Evolutionary conservation across 2,113 vertebrate species (phyloP), one percentile per base, ranked within the genome.

Genomic region (Chionomys nivalis): DNA sequence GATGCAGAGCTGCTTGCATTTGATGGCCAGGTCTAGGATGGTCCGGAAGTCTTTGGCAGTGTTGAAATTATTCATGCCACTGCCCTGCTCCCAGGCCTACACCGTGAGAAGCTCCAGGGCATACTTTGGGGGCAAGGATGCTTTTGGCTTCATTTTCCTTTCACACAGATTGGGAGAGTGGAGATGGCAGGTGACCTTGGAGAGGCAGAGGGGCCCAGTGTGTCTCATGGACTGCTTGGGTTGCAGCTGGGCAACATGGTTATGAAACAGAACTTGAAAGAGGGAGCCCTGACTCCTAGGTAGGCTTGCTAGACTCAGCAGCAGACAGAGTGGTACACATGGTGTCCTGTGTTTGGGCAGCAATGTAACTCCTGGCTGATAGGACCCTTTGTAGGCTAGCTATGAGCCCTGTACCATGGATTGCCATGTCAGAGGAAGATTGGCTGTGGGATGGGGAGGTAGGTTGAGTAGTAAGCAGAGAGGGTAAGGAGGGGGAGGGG

Each of bases 51-150:
- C 98, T 61, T 96, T 42, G 0, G 96, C 90, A 0, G 5, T 96
- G 63, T 89, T 0, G 0, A 98, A 98, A 2, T 70, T 24, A 1
- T 0, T 0, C 1, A 0, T 2, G 3, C 89, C 47, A 0, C 96
- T 93, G 1, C 92, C 97, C 1, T 91, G 86, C 89, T 98, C 93
- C 97, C 97, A 97, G 88, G 97, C 96, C 0, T 96, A 94, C 76
- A 97, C 21, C 2, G 92, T 89, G 66, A 98, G 97, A 73, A 98
- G 92, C 78, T 97, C 97, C 85, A 97, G 7, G 61, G 96, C 91
- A 0, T 97, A 97, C 63, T 97, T 89, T 0, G 97, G 97, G 81
- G 96, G 97, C 79, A 97, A 82, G 9, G 89, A 89, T 3, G 47
- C 87, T 90, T 81, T 92, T 3, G 19, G 0, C 44, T 87, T 96